Evolutionary conservation across 2,888 invertebrate genomes (phyloP).

Genomic region (Amaurobius ferox): DNA sequence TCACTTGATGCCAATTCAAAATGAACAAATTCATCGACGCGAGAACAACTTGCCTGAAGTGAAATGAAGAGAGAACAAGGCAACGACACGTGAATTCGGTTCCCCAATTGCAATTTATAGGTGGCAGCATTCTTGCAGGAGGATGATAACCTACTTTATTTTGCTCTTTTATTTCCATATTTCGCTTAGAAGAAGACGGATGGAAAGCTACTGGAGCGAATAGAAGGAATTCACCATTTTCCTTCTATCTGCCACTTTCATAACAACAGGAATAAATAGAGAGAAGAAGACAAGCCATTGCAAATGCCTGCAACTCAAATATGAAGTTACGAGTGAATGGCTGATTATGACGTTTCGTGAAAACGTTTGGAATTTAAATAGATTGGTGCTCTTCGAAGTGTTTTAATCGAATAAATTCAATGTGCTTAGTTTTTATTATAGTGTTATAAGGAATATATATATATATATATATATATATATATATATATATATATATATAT

Average conservation of each 20-base stretch:
- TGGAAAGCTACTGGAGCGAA: constrained; percentile 35
- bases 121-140: constrained; percentile 17
- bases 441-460: no score
- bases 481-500: no score
- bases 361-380: background rate
- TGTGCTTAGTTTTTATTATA: background rate
- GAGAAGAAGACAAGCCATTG: background rate
- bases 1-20: constrained; percentile 14
- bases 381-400: background rate
- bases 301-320: constrained; percentile 1
- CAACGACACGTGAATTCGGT: constrained; percentile 31
- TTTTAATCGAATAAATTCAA: background rate
- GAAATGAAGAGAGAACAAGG: constrained; percentile 21
- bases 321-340: background rate
- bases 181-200: constrained; percentile 27
- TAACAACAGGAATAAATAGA: constrained; percentile 4
- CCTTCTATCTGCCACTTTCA: constrained; percentile 14
- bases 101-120: constrained; percentile 31
- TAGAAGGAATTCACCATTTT: constrained; percentile 21
- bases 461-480: no score
- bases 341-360: background rate
- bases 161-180: constrained; percentile 55
- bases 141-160: constrained; percentile 24
- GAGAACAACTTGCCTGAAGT: constrained; percentile 10
- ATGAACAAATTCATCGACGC: constrained; percentile 11